phyloP scores from a whole-genome alignment of 2,888 invertebrate species.

The Agrotis exclamationis region DNA sequence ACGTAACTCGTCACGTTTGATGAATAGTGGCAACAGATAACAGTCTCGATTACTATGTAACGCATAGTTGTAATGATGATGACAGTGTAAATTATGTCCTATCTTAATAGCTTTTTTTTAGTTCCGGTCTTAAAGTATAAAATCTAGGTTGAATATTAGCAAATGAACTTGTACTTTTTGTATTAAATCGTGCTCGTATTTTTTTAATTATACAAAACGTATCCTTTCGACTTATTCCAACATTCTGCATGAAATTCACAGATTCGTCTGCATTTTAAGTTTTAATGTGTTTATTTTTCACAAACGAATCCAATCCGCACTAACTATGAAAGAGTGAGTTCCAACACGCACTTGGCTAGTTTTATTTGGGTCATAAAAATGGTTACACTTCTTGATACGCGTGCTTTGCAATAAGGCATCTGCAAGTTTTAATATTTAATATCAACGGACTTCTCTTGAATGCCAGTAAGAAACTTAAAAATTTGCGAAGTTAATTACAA shows the following conservation, averaged over 20 bases:
- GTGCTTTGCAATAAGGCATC: slow-evolving; percentile 19
- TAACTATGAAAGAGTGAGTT: slow-evolving; percentile 2
- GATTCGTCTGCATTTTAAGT: neutral
- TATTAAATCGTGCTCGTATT: neutral
- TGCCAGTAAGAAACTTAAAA: slow-evolving; percentile 7
- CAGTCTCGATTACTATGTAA: slow-evolving; percentile 28
- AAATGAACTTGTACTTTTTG: neutral
- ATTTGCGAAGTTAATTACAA: neutral
- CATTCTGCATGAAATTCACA: neutral
- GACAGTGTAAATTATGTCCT: slow-evolving; percentile 16
- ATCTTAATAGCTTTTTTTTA: neutral
- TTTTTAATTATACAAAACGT: neutral
- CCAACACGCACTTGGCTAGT: neutral
- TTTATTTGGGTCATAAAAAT: slow-evolving; percentile 12
- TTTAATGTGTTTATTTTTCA: neutral
- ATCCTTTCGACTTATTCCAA: neutral
- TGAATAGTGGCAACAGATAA: slow-evolving; percentile 41
- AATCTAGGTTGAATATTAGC: too few relatives aligned
- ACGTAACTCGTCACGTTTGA: slow-evolving; percentile 56
- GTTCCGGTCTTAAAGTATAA: neutral
- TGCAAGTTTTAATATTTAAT: slow-evolving; percentile 21
- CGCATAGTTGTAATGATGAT: slow-evolving; percentile 30
- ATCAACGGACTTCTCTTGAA: slow-evolving; percentile 3
- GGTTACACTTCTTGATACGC: neutral
- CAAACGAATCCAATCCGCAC: too few relatives aligned